Conservation (phyloP, 2,113 vertebrate genomes). For the Macaca nemestrina region DNA sequence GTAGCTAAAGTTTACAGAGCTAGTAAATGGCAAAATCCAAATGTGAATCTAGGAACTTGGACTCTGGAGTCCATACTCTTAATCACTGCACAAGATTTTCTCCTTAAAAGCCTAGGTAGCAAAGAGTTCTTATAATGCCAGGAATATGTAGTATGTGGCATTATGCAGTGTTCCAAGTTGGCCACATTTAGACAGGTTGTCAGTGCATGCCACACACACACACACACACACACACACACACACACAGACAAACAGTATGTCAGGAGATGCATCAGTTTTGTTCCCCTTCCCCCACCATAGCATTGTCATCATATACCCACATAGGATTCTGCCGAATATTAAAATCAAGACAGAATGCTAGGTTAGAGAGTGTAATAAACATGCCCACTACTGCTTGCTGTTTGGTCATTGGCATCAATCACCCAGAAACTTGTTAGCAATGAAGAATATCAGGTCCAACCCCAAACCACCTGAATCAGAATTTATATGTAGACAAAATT, state of each 20-base stretch:
- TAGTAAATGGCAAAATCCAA: neutral
- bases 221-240: no score
- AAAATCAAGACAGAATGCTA: neutral
- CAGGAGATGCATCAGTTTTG: neutral
- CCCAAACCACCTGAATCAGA: neutral
- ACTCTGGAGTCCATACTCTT: neutral
- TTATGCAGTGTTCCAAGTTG: neutral
- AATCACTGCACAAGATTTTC: neutral
- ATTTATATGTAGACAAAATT: neutral
- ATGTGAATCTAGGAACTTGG: neutral
- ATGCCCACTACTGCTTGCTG: neutral
- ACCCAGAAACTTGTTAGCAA: neutral
- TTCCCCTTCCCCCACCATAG: neutral
- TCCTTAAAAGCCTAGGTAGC: neutral
- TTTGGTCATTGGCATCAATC: neutral
- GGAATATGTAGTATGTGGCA: neutral
- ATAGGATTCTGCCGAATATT: neutral
- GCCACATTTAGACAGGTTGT: neutral
- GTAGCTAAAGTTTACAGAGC: neutral
- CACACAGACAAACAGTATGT: neutral
- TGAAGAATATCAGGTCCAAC: neutral
- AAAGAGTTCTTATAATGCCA: neutral
- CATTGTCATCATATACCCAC: neutral
- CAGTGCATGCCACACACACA: no score
- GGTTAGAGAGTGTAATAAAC: neutral